Conservation (phyloP, 2,113 vertebrate genomes). For the Emydocephalus ijimae region DNA sequence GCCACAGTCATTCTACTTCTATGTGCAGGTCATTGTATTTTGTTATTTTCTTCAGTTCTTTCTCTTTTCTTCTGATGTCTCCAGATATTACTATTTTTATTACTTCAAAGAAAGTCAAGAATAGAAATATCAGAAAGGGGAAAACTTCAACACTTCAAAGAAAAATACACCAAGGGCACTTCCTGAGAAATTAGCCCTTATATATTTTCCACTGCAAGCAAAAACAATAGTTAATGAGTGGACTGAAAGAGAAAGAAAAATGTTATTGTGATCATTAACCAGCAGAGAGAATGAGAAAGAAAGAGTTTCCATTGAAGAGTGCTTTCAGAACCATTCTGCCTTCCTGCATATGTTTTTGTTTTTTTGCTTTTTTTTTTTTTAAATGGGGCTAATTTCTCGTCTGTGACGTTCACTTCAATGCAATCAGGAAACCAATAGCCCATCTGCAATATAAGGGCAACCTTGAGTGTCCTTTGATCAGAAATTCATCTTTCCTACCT, state of each 20-base stretch:
- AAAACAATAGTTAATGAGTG: slow-evolving; percentile 60
- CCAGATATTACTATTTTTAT: background rate
- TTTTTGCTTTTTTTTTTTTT: background rate
- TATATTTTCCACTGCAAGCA: slow-evolving; percentile 72
- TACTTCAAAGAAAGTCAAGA: slow-evolving; percentile 44
- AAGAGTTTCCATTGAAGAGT: slow-evolving; percentile 64
- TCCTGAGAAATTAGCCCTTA: slow-evolving; percentile 74
- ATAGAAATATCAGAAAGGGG: slow-evolving; percentile 41
- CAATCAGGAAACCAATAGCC: slow-evolving; percentile 51
- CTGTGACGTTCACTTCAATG: slow-evolving; percentile 43
- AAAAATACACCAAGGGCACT: slow-evolving; percentile 60
- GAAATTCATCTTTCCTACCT: background rate
- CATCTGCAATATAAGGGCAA: slow-evolving; percentile 54
- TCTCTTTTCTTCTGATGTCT: background rate
- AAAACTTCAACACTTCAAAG: slow-evolving; percentile 66
- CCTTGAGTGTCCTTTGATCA: slow-evolving; percentile 32
- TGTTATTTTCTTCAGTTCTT: background rate
- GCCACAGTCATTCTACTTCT: background rate
- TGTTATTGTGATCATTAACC: background rate
- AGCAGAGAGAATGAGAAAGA: slow-evolving; percentile 33
- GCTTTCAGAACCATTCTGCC: slow-evolving; percentile 48
- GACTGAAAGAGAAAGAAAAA: slow-evolving; percentile 38
- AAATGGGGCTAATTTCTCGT: slow-evolving; percentile 33
- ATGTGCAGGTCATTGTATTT: background rate
- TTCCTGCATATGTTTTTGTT: slow-evolving; percentile 53